Base-by-base conservation (phyloP, 2,113 vertebrate species). In the Neodontobutis hainanensis region DNA sequence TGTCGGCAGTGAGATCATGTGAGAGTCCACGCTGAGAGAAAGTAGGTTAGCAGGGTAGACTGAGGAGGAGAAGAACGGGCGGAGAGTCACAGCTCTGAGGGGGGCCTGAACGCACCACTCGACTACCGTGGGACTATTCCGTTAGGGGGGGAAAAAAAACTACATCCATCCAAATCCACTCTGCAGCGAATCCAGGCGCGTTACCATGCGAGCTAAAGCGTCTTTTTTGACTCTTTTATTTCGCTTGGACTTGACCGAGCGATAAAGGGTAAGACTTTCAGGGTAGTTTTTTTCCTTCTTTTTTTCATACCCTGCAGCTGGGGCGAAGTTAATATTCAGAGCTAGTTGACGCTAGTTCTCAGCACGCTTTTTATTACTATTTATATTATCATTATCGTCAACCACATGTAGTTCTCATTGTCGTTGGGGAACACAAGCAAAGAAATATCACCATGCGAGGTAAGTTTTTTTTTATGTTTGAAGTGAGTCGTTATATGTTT, bases 31-130 rank as follows among this genome's bases (percentile, higher is more conserved):
- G 92, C 90, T 89, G 50, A 83, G 78, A 86, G 85, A 92, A 92
- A 93, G 90, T 92, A 84, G 92, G 92, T 92, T 92, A 92, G 88
- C 90, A 90, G 88, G 88, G 73, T 91, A 90, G 90, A 90, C 84
- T 85, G 90, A 87, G 52, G 34, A 55, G 52, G 87, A 87, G 91
- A 81, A 84, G 88, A 87, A 81, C 81, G 79, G 70, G 66, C 77
- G 63, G 55, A 82, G 77, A 88, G 68, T 66, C 76, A 81, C 58
- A 71, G 65, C 67, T 50, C 53, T 57, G 70, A 73, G 63, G 69
- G 70, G 78, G 85, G 85, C 11, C 67, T 8, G 66, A 81, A 51
- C 34, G 52, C 77, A 72, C 16, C 50, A 52, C 65, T 73, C 63
- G 71, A 79, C 46, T 73, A 84, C 65, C 68, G 83, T 85, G 82